Percentiles rank a stretch among this genome's conserved stretches.
Evolutionary conservation across 2,797 vertebrate genomes (phyloP).

Genomic region (Ctenopoma kingsleyae): DNA sequence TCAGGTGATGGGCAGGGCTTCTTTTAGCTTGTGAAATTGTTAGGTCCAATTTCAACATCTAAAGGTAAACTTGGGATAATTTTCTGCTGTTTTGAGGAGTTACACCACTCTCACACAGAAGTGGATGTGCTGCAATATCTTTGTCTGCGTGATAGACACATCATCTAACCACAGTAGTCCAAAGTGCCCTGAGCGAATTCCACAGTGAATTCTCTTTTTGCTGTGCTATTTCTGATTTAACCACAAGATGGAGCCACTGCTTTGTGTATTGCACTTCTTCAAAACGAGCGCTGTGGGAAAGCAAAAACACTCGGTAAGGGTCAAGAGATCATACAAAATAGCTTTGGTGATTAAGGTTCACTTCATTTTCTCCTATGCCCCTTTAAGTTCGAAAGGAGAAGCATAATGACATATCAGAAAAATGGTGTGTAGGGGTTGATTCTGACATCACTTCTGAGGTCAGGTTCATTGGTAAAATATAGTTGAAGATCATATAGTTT

Average conservation of each 20-base stretch:
- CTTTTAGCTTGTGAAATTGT: constrained; percentile 43
- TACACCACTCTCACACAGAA: not conserved
- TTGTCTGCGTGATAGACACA: constrained; percentile 8
- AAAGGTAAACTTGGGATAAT: constrained; percentile 10
- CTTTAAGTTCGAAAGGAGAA: constrained; percentile 32
- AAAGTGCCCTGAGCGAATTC: constrained; percentile 27
- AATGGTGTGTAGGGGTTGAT: not conserved
- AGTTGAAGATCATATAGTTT: constrained; percentile 13
- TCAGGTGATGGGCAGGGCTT: constrained; percentile 66
- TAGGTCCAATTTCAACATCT: constrained; percentile 27
- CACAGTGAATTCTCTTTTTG: not conserved
- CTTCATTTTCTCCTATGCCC: constrained; percentile 33
- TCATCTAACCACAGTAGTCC: constrained; percentile 23
- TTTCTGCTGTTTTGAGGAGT: constrained; percentile 11
- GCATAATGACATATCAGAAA: not conserved
- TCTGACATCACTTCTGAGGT: constrained; percentile 29
- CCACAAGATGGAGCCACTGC: constrained; percentile 80
- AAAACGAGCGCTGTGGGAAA: constrained; percentile 48
- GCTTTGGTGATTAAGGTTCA: constrained; percentile 44
- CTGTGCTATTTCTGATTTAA: constrained; percentile 19
- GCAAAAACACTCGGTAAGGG: constrained; percentile 21
- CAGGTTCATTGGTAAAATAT: constrained; percentile 40
- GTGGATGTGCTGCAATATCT: not conserved
- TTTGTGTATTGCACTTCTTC: constrained; percentile 26
- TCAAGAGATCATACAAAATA: constrained; percentile 52